Base-by-base conservation (phyloP, 1,140 invertebrate genomes). In the Dendroctonus valens region DNA sequence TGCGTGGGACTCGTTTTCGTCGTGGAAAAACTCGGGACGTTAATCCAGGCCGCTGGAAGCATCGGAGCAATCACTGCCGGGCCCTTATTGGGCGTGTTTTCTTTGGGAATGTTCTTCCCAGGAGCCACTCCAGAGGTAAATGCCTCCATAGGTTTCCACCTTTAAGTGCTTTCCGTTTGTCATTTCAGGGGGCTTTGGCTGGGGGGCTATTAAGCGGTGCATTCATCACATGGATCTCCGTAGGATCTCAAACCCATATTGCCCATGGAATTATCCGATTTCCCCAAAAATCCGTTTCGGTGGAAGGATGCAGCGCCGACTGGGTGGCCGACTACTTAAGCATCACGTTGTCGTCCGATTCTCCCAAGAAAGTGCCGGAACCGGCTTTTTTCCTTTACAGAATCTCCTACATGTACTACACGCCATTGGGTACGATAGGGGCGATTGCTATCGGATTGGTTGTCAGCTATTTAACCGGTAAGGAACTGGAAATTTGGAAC, bases 151-250 rank as follows among this genome's bases (percentile, higher is more conserved):
- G n/a, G 7, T 46, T 2, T 46, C 44, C 9, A 15, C 38, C 5
- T 49, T 59, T 37, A 50, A 0, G 3, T 15, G 6, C 53, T 26
- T n/a, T 41, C n/a, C 6, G 46, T 63, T 11, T 55, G n/a, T n/a
- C n/a, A 37, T 70, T 66, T 39, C 59, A 94, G 91, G 92, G 93
- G 38, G 92, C 91, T 0, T 79, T 91, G 67, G 81, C 80, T n/a
- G 93, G 92, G 6, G 86, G 89, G 0, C 44, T 92, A 0, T 75
- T 81, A 7, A 87, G 90, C 50, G 81, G 93, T 0, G 74, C 83
- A 5, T 80, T 93, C 5, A 86, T 92, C 26, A 86, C 89, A 4
- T 94, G 91, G 91, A 89, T 95, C 39, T 93, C 91, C 0, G 81
- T 94, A n/a, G 91, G 92, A 5, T 89, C 90, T 0, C 91, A 93